A percentile compares a stretch with the other conserved stretches of the same genome.
These are phyloP conservation scores for Macrophya alboannulata DNA, from an alignment of 2,888 invertebrate genomes.

Conservation along the genomic window DNA sequence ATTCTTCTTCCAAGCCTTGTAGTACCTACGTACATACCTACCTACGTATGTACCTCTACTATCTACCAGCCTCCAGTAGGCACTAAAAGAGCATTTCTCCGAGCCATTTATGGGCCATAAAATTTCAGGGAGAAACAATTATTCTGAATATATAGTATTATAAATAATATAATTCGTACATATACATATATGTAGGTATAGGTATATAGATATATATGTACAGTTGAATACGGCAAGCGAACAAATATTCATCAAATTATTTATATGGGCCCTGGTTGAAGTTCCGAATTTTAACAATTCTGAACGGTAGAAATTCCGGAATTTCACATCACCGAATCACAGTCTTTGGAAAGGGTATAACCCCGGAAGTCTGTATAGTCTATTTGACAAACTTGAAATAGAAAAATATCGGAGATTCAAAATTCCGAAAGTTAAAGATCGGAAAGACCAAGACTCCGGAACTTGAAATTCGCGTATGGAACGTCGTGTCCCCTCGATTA, in stretches of 20 bases:
- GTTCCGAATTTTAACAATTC: too few relatives aligned
- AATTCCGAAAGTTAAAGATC: too few relatives aligned
- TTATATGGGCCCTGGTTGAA: not conserved
- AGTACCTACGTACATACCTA: not conserved
- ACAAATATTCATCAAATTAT: slow-evolving; percentile 9
- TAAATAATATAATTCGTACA: not conserved
- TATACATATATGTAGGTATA: not conserved
- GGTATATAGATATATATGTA: too few relatives aligned
- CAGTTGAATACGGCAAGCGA: not conserved
- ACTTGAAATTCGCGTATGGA: too few relatives aligned
- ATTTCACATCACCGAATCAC: too few relatives aligned
- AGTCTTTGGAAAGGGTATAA: too few relatives aligned
- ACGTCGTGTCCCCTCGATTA: too few relatives aligned
- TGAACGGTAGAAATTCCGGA: too few relatives aligned
- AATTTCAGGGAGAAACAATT: slow-evolving; percentile 33
- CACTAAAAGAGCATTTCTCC: slow-evolving; percentile 44
- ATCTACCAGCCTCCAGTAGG: slow-evolving; percentile 24
- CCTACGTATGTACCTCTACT: not conserved
- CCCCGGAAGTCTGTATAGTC: too few relatives aligned
- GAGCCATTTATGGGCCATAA: slow-evolving; percentile 48
- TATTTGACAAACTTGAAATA: too few relatives aligned
- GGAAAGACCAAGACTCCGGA: too few relatives aligned
- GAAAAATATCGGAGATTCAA: too few relatives aligned
- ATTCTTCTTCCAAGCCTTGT: slow-evolving; percentile 23
- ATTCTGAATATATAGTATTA: slow-evolving; percentile 43